These are phyloP conservation scores for Taxidea taxus DNA, from an alignment of 2,113 vertebrate genomes.

Conservation along the genomic window DNA sequence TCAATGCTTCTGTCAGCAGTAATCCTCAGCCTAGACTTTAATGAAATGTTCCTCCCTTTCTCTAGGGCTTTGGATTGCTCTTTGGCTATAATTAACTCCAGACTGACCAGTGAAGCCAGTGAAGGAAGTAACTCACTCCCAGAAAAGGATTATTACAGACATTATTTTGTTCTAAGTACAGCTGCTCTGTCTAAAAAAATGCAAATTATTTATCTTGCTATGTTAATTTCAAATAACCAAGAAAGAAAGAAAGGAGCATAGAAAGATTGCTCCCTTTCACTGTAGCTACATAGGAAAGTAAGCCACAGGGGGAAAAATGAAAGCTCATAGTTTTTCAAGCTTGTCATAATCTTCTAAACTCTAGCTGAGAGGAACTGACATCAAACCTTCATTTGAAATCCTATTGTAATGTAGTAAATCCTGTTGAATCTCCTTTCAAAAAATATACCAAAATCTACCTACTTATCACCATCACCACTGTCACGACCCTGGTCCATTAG, in stretches of 20 bases:
- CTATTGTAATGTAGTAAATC: neutral
- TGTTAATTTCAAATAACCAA: slow-evolving; percentile 44
- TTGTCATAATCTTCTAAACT: neutral
- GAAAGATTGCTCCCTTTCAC: neutral
- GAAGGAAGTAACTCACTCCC: slow-evolving; percentile 46
- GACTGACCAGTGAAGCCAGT: slow-evolving; percentile 52
- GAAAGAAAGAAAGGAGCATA: neutral
- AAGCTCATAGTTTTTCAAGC: neutral
- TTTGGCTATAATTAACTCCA: slow-evolving; percentile 63
- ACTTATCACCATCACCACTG: neutral
- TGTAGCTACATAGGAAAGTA: neutral
- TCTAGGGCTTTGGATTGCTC: slow-evolving; percentile 54
- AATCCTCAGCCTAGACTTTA: slow-evolving; percentile 46
- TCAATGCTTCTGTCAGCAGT: slow-evolving; percentile 31
- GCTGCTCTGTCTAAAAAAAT: slow-evolving; percentile 43
- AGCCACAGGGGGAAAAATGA: neutral
- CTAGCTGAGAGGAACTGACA: neutral
- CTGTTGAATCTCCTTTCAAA: slow-evolving; percentile 6
- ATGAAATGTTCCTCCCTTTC: slow-evolving; percentile 51
- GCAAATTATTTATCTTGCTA: slow-evolving; percentile 14
- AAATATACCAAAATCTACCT: neutral
- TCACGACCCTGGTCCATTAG: neutral
- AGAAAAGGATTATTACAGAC: slow-evolving; percentile 59
- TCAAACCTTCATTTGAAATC: slow-evolving; percentile 12
- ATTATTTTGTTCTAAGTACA: slow-evolving; percentile 66